Evolutionary conservation across 92 coral and sea anemone genomes (phyloP).

Genomic region (Epizoanthus ramosus): DNA sequence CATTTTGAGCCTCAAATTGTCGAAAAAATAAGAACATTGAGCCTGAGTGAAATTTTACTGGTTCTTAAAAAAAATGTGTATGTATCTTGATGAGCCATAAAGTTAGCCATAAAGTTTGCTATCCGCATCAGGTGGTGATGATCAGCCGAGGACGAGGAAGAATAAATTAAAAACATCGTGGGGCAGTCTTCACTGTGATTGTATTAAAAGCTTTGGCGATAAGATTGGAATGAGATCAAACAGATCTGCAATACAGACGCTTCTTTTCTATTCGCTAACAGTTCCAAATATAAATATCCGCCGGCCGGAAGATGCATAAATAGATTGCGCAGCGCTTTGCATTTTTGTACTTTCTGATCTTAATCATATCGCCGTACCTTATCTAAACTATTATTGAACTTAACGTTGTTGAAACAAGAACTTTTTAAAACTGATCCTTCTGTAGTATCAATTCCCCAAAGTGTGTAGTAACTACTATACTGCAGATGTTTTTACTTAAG

Average conservation of each 20-base stretch:
- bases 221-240: not conserved
- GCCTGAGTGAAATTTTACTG: no score
- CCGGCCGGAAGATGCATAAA: not conserved
- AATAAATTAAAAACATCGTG: no score
- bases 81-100: no score
- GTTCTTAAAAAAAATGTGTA: no score
- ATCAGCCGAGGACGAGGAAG: no score
- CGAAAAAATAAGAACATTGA: no score
- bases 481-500: not conserved
- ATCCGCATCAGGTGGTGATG: no score
- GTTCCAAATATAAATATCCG: not conserved
- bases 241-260: not conserved
- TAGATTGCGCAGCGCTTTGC: not conserved
- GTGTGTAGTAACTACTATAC: not conserved
- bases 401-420: not conserved
- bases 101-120: no score
- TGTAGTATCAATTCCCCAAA: not conserved
- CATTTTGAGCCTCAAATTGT: no score
- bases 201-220: not conserved
- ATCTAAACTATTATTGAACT: not conserved
- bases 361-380: not conserved
- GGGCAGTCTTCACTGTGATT: no score
- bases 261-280: not conserved
- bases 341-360: not conserved
- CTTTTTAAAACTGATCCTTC: not conserved